Evolutionary conservation across 2,888 invertebrate species (phyloP), one percentile per base, ranked within the genome.

Genomic region (Drosophila vallismaia): DNA sequence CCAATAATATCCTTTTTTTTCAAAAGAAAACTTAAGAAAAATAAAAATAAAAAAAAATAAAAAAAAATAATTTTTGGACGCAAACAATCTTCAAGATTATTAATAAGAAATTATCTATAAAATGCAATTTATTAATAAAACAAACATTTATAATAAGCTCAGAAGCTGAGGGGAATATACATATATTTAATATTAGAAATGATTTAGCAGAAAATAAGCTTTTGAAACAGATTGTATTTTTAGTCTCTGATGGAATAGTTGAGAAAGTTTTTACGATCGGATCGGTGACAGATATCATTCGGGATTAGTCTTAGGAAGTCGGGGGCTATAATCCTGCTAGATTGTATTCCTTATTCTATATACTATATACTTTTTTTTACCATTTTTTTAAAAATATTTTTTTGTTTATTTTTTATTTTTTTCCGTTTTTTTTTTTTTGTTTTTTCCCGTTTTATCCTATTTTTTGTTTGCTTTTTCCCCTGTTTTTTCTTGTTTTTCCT

Each of bases 381-480:
- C 2, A 2, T 28, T 31, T n/a, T 48, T 40, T 46, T 36, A 38
- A 46, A 14, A 48, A 57, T 36, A n/a, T n/a, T n/a, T n/a, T 19
- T 19, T 19, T 19, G 14, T 19, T 19, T 19, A 19, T 8, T 51
- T 38, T 26, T 26, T 12, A 9, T 19, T 19, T 19, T 10, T 3
- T n/a, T 51, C 36, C 3, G 9, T 26, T 33, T 28, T 46, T 19
- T 19, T 40, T 28, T 31, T 14, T 48, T 31, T 46, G 14, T 8
- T 51, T 38, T 26, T 26, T 12, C n/a, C 26, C n/a, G 10, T 14
- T 14, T 1, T 10, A 2, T n/a, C 45, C 36, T 67, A 6, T 10
- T 12, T 26, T 33, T 28, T 46, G n/a, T 1, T 1, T 1, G 14
- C 4, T 51, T 38, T 26, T 26, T 12, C n/a, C 26, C n/a, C n/a